Evolutionary conservation across 2,888 invertebrate species (phyloP).

Genomic region (Dynastes grantii): DNA sequence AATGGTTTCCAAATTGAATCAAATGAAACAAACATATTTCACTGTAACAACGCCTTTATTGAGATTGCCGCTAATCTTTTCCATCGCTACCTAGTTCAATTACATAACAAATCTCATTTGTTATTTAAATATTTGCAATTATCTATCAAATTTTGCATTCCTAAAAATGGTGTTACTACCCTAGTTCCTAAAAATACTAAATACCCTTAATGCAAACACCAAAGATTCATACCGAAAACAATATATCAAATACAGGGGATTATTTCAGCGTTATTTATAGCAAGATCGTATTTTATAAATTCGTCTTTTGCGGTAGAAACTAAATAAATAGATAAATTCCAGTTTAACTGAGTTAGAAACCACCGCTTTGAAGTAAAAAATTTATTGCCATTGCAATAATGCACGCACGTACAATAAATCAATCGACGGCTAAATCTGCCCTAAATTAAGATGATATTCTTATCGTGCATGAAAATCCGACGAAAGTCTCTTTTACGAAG

Average conservation of each 20-base stretch:
- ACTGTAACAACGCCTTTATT: no score
- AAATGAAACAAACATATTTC: no score
- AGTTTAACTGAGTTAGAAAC: neutral
- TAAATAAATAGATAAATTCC: neutral
- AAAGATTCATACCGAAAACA: no score
- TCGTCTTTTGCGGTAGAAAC: neutral
- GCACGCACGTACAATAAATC: constrained; percentile 31
- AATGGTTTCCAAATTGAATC: no score
- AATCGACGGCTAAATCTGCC: constrained; percentile 24
- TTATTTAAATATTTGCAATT: no score
- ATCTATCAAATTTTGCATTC: no score
- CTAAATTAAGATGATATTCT: constrained; percentile 24
- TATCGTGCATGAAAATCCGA: constrained; percentile 11
- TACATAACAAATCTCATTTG: no score
- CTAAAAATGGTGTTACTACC: no score
- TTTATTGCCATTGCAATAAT: constrained; percentile 25
- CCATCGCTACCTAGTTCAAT: no score
- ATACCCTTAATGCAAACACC: neutral
- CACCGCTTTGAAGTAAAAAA: constrained; percentile 20
- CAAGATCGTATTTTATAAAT: neutral
- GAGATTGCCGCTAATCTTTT: no score
- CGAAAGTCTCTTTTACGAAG: neutral
- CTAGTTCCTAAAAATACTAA: no score
- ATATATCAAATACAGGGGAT: neutral
- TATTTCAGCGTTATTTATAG: neutral